phyloP scores from a whole-genome alignment of 2,113 vertebrate species.

The Natator depressus region DNA sequence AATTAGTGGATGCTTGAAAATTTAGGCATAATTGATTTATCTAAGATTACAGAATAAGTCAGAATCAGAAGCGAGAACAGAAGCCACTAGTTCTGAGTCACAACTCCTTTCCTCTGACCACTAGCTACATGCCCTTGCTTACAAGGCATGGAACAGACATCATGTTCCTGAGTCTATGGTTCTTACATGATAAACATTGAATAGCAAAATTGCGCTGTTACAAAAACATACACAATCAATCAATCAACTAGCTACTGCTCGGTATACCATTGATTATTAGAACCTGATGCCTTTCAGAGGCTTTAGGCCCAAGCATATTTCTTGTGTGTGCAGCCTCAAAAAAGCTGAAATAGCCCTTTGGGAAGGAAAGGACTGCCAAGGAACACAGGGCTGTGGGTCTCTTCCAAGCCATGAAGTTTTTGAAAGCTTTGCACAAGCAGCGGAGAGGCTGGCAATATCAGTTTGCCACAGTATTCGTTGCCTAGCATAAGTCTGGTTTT shows the following conservation, averaged over 20 bases:
- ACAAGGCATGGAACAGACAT: rapidly evolving
- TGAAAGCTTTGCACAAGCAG: neutral
- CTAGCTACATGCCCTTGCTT: rapidly evolving
- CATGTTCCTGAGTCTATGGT: rapidly evolving
- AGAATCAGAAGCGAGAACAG: neutral
- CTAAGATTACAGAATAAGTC: neutral
- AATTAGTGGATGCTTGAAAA: rapidly evolving
- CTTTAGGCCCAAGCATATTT: neutral
- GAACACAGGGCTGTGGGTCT: neutral
- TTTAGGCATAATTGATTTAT: neutral
- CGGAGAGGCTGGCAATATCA: neutral
- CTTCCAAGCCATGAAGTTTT: neutral
- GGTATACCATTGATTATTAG: rapidly evolving
- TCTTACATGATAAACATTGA: rapidly evolving
- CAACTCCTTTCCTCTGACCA: neutral
- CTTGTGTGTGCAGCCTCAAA: rapidly evolving
- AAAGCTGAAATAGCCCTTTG: neutral
- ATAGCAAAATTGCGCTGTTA: neutral
- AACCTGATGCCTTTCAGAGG: rapidly evolving
- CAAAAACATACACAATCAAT: rapidly evolving
- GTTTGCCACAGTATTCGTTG: neutral
- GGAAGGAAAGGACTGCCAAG: neutral
- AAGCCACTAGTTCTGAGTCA: rapidly evolving
- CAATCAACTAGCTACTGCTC: rapidly evolving
- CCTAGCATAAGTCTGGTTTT: neutral